Evolutionary conservation across 1,140 invertebrate genomes (phyloP).

Genomic region (Trinorchestia longiramus): DNA sequence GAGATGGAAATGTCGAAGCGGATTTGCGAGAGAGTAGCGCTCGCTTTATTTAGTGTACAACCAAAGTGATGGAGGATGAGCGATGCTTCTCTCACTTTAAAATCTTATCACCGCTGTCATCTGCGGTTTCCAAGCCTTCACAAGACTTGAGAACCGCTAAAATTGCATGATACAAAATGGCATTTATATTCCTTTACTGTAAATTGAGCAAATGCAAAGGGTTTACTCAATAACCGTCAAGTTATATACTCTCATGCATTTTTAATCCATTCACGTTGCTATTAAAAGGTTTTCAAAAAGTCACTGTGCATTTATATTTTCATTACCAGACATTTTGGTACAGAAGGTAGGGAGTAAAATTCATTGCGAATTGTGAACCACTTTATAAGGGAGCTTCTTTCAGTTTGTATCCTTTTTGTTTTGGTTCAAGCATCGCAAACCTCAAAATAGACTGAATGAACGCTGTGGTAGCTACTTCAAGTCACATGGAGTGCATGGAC

Average conservation of each 20-base stretch:
- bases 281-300: too few relatives aligned
- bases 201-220: not conserved
- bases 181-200: not conserved
- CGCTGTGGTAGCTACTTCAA: too few relatives aligned
- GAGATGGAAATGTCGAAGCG: slow-evolving; percentile 43
- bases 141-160: not conserved
- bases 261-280: too few relatives aligned
- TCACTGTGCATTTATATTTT: too few relatives aligned
- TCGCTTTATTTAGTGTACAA: slow-evolving; percentile 37
- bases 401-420: too few relatives aligned
- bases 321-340: too few relatives aligned
- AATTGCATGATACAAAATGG: not conserved
- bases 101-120: slow-evolving; percentile 23
- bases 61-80: slow-evolving; percentile 42
- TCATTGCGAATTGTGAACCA: too few relatives aligned
- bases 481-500: too few relatives aligned
- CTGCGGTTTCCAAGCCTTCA: not conserved
- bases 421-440: too few relatives aligned
- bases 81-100: not conserved
- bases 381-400: too few relatives aligned
- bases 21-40: slow-evolving; percentile 17
- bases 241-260: not conserved
- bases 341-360: too few relatives aligned
- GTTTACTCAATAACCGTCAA: not conserved
- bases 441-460: too few relatives aligned